phyloP scores from a whole-genome alignment of 2,888 invertebrate species.

The Nemotelus pantherinus region DNA sequence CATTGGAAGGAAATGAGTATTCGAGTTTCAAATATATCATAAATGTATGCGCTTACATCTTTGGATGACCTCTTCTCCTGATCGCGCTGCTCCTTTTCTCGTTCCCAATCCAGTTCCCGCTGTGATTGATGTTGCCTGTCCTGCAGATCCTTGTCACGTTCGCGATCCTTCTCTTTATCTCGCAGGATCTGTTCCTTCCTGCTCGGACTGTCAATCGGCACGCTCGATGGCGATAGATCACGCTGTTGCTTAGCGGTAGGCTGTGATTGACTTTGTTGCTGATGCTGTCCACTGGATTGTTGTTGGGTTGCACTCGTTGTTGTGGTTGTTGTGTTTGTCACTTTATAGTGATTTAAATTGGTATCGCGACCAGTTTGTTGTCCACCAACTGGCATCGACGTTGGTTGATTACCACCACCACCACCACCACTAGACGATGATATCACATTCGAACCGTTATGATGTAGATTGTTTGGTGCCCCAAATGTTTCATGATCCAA shows the following conservation, averaged over 20 bases:
- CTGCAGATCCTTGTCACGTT: constrained; percentile 62
- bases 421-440: constrained; percentile 53
- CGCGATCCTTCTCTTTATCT: constrained; percentile 64
- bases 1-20: constrained; percentile 44
- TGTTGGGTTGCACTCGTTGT: constrained; percentile 60
- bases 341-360: constrained; percentile 70
- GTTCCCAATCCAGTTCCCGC: constrained; percentile 53
- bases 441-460: constrained; percentile 55
- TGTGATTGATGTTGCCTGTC: constrained; percentile 52
- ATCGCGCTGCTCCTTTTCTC: constrained; percentile 59
- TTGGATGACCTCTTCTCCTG: constrained; percentile 56
- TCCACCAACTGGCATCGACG: constrained; percentile 47
- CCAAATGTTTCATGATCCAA: constrained; percentile 54
- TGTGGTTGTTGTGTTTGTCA: constrained; percentile 50
- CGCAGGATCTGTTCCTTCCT: constrained; percentile 58
- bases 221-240: constrained; percentile 59
- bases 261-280: constrained; percentile 52
- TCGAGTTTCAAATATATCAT: background rate
- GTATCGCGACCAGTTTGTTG: constrained; percentile 66
- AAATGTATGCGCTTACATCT: constrained; percentile 48
- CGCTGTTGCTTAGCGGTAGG: constrained; percentile 59
- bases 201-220: constrained; percentile 47
- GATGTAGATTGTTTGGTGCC: constrained; percentile 58
- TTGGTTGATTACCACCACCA: constrained; percentile 51
- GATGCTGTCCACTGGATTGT: constrained; percentile 22